A percentile compares a stretch with the other conserved stretches of the same genome.
These are phyloP conservation scores for Blastomussa wellsi DNA, from an alignment of 92 coral and sea anemone genomes.

Conservation along the genomic window DNA sequence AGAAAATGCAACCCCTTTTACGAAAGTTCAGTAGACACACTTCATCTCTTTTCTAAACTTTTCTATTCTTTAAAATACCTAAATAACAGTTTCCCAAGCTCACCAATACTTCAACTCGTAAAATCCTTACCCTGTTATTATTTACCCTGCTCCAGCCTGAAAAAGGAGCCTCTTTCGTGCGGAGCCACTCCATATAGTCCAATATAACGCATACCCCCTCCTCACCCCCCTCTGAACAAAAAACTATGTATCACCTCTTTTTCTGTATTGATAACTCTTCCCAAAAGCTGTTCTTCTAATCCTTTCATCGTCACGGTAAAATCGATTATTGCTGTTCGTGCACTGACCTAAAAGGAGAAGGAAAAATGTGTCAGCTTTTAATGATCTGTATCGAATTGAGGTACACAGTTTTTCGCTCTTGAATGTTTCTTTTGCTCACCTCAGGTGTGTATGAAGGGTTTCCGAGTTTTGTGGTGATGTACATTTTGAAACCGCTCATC, in stretches of 20 bases:
- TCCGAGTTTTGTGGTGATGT: conserved; percentile 85
- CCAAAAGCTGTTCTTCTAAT: conserved; percentile 83
- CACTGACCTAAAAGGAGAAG: conserved; percentile 66
- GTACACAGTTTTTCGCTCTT: not conserved
- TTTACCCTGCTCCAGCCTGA: no score
- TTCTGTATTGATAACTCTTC: conserved; percentile 90
- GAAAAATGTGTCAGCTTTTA: not conserved
- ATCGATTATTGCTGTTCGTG: conserved; percentile 91
- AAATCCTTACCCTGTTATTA: no score
- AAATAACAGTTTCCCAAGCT: no score
- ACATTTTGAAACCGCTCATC: conserved; percentile 88
- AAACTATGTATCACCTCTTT: conserved; percentile 66
- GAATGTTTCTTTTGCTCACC: conserved; percentile 37
- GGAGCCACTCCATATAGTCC: no score
- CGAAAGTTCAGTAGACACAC: no score
- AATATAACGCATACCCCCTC: no score
- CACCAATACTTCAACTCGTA: no score
- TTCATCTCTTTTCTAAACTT: no score
- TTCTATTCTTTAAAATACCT: no score
- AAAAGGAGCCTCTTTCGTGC: no score
- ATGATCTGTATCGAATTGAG: not conserved
- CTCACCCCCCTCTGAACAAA: not conserved
- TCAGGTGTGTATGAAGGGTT: conserved; percentile 93
- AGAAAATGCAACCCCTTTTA: no score
- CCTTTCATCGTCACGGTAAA: conserved; percentile 94